Evolutionary conservation across 2,797 vertebrate genomes (phyloP).

Genomic region (Hybognathus amarus): DNA sequence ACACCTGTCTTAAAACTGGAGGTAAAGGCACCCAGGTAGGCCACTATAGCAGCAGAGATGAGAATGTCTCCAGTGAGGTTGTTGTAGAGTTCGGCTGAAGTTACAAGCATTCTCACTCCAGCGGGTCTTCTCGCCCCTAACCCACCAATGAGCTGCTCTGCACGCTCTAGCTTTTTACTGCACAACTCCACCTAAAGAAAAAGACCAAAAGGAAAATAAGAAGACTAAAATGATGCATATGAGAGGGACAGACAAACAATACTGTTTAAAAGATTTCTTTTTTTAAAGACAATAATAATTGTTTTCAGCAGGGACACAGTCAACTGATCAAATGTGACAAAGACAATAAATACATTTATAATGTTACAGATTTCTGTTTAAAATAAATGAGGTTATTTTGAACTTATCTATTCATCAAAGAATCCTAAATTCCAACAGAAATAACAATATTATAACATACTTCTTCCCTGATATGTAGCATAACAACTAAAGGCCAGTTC

Average conservation of each 20-base stretch:
- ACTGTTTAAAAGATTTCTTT: background rate
- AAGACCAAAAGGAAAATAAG: background rate
- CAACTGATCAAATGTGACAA: too few species aligned
- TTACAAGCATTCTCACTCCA: constrained; percentile 83
- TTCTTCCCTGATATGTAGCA: background rate
- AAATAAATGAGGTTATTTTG: background rate
- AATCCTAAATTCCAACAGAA: background rate
- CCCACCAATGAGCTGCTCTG: constrained; percentile 88
- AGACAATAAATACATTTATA: too few species aligned
- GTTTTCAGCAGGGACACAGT: background rate
- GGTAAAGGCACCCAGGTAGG: constrained; percentile 89
- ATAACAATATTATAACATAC: background rate
- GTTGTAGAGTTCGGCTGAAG: constrained; percentile 81
- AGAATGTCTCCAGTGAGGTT: constrained; percentile 88
- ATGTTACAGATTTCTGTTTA: too few species aligned
- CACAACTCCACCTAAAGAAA: constrained; percentile 82
- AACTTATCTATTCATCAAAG: background rate
- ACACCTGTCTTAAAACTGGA: constrained; percentile 88
- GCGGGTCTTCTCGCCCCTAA: constrained; percentile 88
- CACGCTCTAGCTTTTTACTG: constrained; percentile 86
- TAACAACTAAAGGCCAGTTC: background rate
- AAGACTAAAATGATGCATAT: background rate
- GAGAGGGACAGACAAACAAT: background rate
- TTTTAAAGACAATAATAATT: background rate
- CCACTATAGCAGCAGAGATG: constrained; percentile 84